phyloP scores from a whole-genome alignment of 2,888 invertebrate genomes.

The Lissonota sp. region DNA sequence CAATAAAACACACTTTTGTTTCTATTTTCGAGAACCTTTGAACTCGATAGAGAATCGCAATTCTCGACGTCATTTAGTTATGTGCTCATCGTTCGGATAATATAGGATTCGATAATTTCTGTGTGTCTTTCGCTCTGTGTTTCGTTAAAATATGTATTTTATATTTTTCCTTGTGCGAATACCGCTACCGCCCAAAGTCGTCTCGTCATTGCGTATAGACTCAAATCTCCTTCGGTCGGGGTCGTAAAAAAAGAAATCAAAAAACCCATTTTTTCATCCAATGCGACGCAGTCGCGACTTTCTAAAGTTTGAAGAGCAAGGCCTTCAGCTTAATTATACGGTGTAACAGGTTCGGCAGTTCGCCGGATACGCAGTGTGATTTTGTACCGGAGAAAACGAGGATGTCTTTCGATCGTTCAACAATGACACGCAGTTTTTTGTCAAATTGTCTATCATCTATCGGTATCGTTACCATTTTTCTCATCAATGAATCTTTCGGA shows the following conservation, averaged over 20 bases:
- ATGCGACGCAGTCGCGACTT: slow-evolving; percentile 56
- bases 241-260: neutral
- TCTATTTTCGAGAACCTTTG: too few relatives aligned
- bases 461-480: slow-evolving; percentile 25
- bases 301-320: slow-evolving; percentile 61
- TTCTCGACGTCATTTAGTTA: too few relatives aligned
- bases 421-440: neutral
- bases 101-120: too few relatives aligned
- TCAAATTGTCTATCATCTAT: slow-evolving; percentile 18
- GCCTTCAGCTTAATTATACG: neutral
- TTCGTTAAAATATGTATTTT: neutral
- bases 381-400: slow-evolving; percentile 25
- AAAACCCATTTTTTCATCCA: neutral
- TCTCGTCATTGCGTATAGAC: neutral
- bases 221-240: neutral
- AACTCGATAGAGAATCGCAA: too few relatives aligned
- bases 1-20: too few relatives aligned
- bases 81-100: too few relatives aligned
- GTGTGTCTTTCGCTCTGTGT: neutral
- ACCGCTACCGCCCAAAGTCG: too few relatives aligned
- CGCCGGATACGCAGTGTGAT: slow-evolving; percentile 43
- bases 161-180: neutral
- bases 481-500: slow-evolving; percentile 42
- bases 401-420: slow-evolving; percentile 24
- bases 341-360: neutral